Percentiles rank a stretch among this genome's conserved stretches.
Evolutionary conservation across 2,888 invertebrate species (phyloP).

Genomic region (Ceriagrion tenellum): DNA sequence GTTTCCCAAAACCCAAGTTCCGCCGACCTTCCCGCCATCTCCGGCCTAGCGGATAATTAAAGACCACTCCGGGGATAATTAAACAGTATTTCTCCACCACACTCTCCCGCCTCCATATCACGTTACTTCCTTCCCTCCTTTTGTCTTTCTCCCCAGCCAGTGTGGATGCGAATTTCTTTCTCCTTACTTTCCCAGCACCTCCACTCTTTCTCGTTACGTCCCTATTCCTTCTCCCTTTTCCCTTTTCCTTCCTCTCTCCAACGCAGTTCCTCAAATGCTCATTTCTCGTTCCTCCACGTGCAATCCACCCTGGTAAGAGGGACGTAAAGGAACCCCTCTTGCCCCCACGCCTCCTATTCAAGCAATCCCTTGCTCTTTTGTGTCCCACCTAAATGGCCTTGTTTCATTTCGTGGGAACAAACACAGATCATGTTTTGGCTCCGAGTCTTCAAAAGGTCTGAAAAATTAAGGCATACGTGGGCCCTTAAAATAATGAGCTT

Average conservation of each 20-base stretch:
- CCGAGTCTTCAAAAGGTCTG: not conserved
- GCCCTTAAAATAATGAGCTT: too few relatives aligned
- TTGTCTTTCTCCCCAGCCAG: not conserved
- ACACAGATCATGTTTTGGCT: not conserved
- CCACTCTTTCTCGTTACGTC: not conserved
- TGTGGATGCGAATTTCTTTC: not conserved
- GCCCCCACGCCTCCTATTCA: too few relatives aligned
- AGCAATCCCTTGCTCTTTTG: too few relatives aligned
- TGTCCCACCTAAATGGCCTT: not conserved
- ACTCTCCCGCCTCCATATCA: not conserved
- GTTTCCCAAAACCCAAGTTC: not conserved
- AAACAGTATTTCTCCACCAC: constrained; percentile 56
- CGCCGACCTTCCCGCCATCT: not conserved
- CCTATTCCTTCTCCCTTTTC: not conserved
- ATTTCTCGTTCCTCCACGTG: not conserved
- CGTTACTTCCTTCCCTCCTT: not conserved
- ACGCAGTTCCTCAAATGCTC: not conserved
- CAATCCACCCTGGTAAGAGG: too few relatives aligned
- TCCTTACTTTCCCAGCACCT: too few relatives aligned
- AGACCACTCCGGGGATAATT: constrained; percentile 16
- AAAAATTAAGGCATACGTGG: too few relatives aligned
- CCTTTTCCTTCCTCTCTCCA: not conserved
- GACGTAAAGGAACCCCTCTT: too few relatives aligned
- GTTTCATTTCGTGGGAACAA: not conserved
- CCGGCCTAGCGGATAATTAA: constrained; percentile 19